A percentile compares a stretch with the other conserved stretches of the same genome.
These are phyloP conservation scores for Antechinus flavipes DNA, from an alignment of 2,113 vertebrate species.

Conservation along the genomic window DNA sequence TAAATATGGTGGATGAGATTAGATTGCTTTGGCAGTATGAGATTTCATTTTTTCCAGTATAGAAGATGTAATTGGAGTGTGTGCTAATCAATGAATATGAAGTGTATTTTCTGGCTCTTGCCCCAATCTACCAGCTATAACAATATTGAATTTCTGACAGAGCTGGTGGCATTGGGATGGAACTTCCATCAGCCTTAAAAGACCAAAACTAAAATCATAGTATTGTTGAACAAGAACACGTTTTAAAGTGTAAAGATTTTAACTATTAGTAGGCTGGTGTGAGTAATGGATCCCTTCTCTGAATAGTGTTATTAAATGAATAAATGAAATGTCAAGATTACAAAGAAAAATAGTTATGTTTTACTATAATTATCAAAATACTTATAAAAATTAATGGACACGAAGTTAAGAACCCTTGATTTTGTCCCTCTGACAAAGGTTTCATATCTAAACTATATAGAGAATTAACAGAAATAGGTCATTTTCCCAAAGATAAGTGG, in stretches of 20 bases:
- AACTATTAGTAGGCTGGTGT: not conserved
- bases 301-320: not conserved
- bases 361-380: not conserved
- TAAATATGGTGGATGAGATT: not conserved
- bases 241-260: not conserved
- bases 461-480: not conserved
- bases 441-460: not conserved
- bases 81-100: not conserved
- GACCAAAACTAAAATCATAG: not conserved
- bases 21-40: not conserved
- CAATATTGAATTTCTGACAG: not conserved
- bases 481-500: not conserved
- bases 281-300: not conserved
- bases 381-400: not conserved
- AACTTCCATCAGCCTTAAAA: not conserved
- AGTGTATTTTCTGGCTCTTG: not conserved
- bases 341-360: not conserved
- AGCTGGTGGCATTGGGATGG: not conserved
- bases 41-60: not conserved
- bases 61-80: not conserved
- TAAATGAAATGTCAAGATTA: not conserved
- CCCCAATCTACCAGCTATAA: not conserved
- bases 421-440: not conserved
- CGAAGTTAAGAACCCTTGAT: not conserved
- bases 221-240: not conserved